Percentiles rank a stretch among this genome's conserved stretches.
Evolutionary conservation across 2,797 vertebrate species (phyloP).

Genomic region (Epinephelus coioides): DNA sequence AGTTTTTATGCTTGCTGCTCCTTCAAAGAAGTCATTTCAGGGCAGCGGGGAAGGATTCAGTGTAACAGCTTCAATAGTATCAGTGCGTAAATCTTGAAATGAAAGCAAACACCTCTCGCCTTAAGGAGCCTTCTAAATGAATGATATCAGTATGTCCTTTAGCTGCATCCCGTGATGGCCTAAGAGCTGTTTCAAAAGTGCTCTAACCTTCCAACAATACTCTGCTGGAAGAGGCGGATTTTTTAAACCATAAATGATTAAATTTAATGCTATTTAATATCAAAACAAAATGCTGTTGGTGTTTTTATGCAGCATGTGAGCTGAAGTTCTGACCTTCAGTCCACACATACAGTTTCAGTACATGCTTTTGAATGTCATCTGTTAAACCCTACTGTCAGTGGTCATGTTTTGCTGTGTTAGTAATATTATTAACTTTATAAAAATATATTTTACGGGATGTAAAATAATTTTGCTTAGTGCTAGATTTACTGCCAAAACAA

Average conservation of each 20-base stretch:
- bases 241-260: conserved; percentile 19
- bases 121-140: conserved; percentile 22
- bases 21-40: conserved; percentile 20
- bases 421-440: conserved; percentile 29
- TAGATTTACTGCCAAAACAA: conserved; percentile 47
- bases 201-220: conserved; percentile 17
- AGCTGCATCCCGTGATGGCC: conserved; percentile 22
- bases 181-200: conserved; percentile 20
- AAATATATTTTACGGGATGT: conserved; percentile 19
- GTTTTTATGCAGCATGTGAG: background rate
- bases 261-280: conserved; percentile 21
- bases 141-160: conserved; percentile 20
- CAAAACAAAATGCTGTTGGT: background rate
- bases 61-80: background rate
- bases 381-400: background rate
- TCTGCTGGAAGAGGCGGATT: background rate
- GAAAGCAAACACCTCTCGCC: conserved; percentile 27
- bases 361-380: conserved; percentile 17
- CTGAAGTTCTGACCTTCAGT: conserved; percentile 27
- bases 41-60: conserved; percentile 5
- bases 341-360: conserved; percentile 10
- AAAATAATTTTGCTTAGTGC: conserved; percentile 48
- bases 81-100: conserved; percentile 18
- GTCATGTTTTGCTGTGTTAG: conserved; percentile 25
- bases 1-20: conserved; percentile 1